Percentiles rank a stretch among this genome's conserved stretches.
phyloP scores from a whole-genome alignment of 2,797 vertebrate genomes.

The Hippopotamyrus pictus region DNA sequence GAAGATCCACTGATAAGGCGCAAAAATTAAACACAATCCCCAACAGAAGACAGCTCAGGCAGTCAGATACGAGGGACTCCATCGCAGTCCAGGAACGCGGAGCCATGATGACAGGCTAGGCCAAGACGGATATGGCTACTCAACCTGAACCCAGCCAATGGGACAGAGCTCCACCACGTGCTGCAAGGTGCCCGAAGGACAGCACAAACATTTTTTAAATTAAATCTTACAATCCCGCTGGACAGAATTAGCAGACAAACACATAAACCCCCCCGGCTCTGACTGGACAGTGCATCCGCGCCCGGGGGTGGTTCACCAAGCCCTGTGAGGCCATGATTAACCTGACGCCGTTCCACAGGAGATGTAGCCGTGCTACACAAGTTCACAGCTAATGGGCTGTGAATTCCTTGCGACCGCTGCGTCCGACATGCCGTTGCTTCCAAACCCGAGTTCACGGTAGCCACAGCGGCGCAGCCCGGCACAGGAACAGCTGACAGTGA shows the following conservation, averaged over 20 bases:
- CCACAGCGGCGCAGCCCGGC: background rate
- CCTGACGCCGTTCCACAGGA: background rate
- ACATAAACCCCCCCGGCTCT: background rate
- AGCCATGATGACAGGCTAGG: background rate
- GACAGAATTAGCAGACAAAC: background rate
- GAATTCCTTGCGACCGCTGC: background rate
- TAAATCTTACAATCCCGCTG: background rate
- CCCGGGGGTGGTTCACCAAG: background rate
- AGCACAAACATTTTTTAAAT: background rate
- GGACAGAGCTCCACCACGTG: background rate
- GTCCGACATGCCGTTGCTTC: background rate
- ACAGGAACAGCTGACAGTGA: background rate
- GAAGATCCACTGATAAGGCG: background rate
- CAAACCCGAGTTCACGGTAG: background rate
- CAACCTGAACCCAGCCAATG: background rate
- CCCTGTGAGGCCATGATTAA: background rate
- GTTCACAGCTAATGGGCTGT: background rate
- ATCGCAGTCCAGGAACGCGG: background rate
- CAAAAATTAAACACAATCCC: background rate
- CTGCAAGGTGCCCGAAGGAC: background rate
- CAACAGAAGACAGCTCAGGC: background rate
- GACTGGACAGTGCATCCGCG: background rate
- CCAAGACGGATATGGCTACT: background rate
- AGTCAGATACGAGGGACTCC: background rate
- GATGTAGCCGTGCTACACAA: background rate